A percentile compares a stretch with the other conserved stretches of the same genome.
Conservation (phyloP, 2,797 vertebrate genomes). For the Rhabdophis nuchalis region DNA sequence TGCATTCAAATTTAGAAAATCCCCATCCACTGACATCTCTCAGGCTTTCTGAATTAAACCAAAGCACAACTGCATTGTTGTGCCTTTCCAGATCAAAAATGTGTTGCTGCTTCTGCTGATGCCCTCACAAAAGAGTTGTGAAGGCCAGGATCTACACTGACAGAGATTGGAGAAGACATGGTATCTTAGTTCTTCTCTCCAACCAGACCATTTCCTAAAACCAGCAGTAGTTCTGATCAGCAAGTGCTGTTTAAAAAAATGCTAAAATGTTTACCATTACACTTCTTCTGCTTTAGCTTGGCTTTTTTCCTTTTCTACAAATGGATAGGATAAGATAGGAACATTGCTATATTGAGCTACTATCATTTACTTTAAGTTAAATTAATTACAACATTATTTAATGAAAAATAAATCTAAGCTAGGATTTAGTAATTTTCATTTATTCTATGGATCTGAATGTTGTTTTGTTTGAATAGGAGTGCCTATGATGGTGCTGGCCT, state of each 20-base stretch:
- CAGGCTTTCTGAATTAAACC: constrained; percentile 2
- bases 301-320: neutral
- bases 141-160: neutral
- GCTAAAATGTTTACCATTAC: neutral
- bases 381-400: neutral
- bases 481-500: neutral
- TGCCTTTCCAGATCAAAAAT: constrained; percentile 35
- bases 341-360: neutral
- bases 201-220: neutral
- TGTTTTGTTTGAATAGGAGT: neutral
- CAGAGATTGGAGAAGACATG: neutral
- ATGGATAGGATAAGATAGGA: neutral
- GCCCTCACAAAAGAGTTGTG: constrained; percentile 12
- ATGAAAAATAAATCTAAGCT: neutral
- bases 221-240: neutral
- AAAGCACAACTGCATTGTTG: neutral
- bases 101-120: neutral
- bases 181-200: neutral
- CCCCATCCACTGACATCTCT: neutral
- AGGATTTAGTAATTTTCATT: neutral
- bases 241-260: neutral
- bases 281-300: neutral
- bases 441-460: neutral
- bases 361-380: too few relatives aligned
- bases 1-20: constrained; percentile 26